Evolutionary conservation across 1,140 invertebrate species (phyloP).

Genomic region (Dreissena polymorpha): DNA sequence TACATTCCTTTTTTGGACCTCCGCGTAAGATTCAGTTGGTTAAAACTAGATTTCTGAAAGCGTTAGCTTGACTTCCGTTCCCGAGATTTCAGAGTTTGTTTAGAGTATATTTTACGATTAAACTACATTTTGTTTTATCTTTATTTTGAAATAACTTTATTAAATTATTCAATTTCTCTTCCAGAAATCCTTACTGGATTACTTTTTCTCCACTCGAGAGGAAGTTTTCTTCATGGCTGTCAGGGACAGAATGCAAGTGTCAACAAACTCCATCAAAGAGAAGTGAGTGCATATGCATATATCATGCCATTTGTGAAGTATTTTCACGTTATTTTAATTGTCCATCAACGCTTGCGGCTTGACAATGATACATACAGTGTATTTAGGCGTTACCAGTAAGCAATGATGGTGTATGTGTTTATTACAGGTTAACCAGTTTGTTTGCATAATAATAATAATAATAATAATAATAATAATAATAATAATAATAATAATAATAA

Average conservation of each 20-base stretch:
- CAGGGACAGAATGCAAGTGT: constrained; percentile 76
- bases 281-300: constrained; percentile 67
- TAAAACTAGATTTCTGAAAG: too few relatives aligned
- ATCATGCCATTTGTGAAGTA: not conserved
- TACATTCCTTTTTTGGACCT: too few relatives aligned
- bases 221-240: constrained; percentile 80
- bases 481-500: too few relatives aligned
- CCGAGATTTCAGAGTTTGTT: too few relatives aligned
- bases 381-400: not conserved
- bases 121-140: too few relatives aligned
- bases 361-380: not conserved
- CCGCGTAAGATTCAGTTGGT: too few relatives aligned
- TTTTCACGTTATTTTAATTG: not conserved
- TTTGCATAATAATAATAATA: not conserved
- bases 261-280: constrained; percentile 77
- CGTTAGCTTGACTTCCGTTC: too few relatives aligned
- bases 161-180: constrained; percentile 34
- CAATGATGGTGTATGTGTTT: too few relatives aligned
- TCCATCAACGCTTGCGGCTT: not conserved
- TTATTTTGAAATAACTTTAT: too few relatives aligned
- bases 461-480: too few relatives aligned
- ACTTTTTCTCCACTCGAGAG: constrained; percentile 78
- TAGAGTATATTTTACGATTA: too few relatives aligned
- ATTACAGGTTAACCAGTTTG: too few relatives aligned
- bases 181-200: constrained; percentile 77